phyloP scores from a whole-genome alignment of 2,797 vertebrate species.

The Pangasius macronema region DNA sequence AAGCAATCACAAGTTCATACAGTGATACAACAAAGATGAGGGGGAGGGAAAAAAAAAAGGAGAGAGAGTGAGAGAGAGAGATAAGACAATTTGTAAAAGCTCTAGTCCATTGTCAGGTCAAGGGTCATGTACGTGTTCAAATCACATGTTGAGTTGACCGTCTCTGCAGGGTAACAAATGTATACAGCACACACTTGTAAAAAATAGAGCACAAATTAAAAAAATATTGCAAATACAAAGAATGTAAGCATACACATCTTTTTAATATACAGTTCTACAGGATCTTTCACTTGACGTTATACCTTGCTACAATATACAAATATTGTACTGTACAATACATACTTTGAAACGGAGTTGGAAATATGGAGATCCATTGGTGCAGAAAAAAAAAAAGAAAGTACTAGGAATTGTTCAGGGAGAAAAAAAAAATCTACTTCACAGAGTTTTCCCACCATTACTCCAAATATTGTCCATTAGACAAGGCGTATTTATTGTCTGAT shows the following conservation, averaged over 20 bases:
- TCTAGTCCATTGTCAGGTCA: neutral
- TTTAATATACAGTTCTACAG: slow-evolving; percentile 48
- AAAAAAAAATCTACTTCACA: neutral
- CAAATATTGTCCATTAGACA: neutral
- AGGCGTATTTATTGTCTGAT: neutral
- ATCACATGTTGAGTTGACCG: neutral
- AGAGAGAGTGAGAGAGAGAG: too few species aligned
- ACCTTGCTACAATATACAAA: slow-evolving; percentile 52
- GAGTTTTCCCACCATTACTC: neutral
- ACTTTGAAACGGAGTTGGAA: slow-evolving; percentile 5
- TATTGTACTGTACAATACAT: slow-evolving; percentile 45
- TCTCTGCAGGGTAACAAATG: slow-evolving; percentile 17
- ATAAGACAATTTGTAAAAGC: neutral
- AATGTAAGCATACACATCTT: slow-evolving; percentile 51
- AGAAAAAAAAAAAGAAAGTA: neutral
- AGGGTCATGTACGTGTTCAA: neutral
- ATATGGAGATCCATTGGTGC: neutral
- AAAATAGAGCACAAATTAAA: slow-evolving; percentile 20
- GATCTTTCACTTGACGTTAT: slow-evolving; percentile 44
- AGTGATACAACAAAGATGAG: slow-evolving; percentile 16
- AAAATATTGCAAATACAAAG: slow-evolving; percentile 38
- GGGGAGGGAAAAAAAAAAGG: too few species aligned
- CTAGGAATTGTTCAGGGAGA: neutral
- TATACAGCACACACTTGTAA: slow-evolving; percentile 25
- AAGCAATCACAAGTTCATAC: slow-evolving; percentile 40